Evolutionary conservation across 2,113 vertebrate genomes (phyloP).

Genomic region (Thalassarche chlororhynchos): DNA sequence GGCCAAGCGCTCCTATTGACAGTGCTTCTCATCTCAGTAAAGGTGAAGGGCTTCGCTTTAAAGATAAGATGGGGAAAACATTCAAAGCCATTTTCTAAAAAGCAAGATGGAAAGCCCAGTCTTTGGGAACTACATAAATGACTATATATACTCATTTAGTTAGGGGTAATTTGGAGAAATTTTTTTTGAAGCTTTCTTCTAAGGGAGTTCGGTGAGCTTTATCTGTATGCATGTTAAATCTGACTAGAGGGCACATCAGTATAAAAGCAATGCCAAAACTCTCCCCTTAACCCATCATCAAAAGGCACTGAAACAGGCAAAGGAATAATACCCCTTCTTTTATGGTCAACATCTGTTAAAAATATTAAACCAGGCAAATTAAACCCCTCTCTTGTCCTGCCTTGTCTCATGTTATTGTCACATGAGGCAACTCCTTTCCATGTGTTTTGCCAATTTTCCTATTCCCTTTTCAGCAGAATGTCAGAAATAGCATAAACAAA

Average conservation of each 20-base stretch:
- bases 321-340: background rate
- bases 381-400: background rate
- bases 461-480: background rate
- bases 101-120: background rate
- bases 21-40: background rate
- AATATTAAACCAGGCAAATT: background rate
- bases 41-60: background rate
- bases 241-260: background rate
- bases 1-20: background rate
- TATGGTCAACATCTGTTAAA: background rate
- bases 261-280: background rate
- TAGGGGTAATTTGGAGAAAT: background rate
- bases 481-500: background rate
- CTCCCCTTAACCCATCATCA: background rate
- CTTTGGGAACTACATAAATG: background rate
- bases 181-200: background rate
- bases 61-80: background rate
- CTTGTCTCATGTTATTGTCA: background rate
- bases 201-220: background rate
- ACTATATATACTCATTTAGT: background rate
- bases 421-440: background rate
- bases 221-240: background rate
- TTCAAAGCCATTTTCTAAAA: background rate
- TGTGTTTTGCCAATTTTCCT: conserved; percentile 15
- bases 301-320: background rate